Percentiles rank a stretch among this genome's conserved stretches.
These are phyloP conservation scores for Microtus richardsoni DNA, from an alignment of 2,113 vertebrate species.

Conservation along the genomic window DNA sequence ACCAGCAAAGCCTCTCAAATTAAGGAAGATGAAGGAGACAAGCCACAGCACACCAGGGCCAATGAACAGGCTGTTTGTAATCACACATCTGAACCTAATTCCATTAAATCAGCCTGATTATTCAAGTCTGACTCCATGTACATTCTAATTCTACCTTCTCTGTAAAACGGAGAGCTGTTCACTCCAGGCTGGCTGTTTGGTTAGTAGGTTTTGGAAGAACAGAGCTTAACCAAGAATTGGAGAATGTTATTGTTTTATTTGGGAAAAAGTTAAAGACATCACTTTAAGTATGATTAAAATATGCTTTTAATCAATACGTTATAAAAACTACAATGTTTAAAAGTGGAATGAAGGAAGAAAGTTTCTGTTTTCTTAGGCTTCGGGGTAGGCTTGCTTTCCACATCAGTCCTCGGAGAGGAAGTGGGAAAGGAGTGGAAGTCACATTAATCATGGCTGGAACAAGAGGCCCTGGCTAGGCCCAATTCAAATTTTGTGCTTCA, in stretches of 20 bases:
- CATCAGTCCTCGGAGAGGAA: constrained; percentile 70
- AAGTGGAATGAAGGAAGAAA: constrained; percentile 63
- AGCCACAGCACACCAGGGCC: neutral
- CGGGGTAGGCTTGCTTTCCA: constrained; percentile 57
- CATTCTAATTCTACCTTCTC: constrained; percentile 31
- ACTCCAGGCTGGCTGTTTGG: constrained; percentile 36
- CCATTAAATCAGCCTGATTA: constrained; percentile 44
- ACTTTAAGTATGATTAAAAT: constrained; percentile 73
- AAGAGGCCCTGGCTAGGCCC: constrained; percentile 33
- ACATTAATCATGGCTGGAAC: constrained; percentile 66
- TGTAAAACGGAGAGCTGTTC: constrained; percentile 38
- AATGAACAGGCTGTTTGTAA: constrained; percentile 13
- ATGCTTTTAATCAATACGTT: constrained; percentile 76
- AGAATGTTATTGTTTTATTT: constrained; percentile 71
- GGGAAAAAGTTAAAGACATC: constrained; percentile 67
- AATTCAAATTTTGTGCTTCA: constrained; percentile 59
- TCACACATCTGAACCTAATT: constrained; percentile 39
- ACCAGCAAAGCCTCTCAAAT: constrained; percentile 10
- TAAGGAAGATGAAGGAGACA: constrained; percentile 1
- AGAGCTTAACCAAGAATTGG: constrained; percentile 40
- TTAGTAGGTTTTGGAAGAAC: constrained; percentile 70
- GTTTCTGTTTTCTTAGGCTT: constrained; percentile 74
- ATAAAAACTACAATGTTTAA: constrained; percentile 72
- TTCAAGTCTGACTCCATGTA: neutral
- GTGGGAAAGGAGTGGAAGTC: constrained; percentile 60